Evolutionary conservation across 2,113 vertebrate genomes (phyloP).

Genomic region (Phainopepla nitens): DNA sequence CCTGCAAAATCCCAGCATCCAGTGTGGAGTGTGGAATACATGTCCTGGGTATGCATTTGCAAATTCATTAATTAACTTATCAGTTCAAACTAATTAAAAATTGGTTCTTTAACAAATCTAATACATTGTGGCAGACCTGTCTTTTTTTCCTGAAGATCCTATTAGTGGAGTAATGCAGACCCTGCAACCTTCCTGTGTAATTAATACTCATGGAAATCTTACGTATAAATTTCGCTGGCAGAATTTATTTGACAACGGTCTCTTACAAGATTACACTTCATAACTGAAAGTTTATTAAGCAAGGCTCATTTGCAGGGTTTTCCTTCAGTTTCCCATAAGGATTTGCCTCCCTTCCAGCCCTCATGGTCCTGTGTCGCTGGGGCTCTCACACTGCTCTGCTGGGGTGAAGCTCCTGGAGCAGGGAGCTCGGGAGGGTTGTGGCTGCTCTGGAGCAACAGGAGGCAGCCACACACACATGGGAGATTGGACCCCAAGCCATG

Average conservation of each 20-base stretch:
- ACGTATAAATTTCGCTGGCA: not conserved
- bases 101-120: constrained; percentile 13
- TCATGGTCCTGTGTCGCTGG: fast-evolving
- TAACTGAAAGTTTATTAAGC: not conserved
- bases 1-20: not conserved
- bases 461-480: not conserved
- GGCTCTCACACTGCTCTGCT: not conserved
- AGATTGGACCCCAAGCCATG: not conserved
- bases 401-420: fast-evolving
- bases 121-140: constrained; percentile 35
- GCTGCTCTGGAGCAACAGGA: not conserved
- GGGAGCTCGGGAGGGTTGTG: not conserved
- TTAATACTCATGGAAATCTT: constrained; percentile 2
- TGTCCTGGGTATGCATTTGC: not conserved
- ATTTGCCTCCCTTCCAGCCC: not conserved
- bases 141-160: constrained; percentile 7
- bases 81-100: constrained; percentile 55
- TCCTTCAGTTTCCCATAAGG: not conserved
- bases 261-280: not conserved
- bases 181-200: constrained; percentile 40
- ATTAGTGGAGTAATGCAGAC: constrained; percentile 20
- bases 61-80: constrained; percentile 60
- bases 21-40: not conserved
- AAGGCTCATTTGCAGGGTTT: not conserved
- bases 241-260: not conserved